A percentile compares a stretch with the other conserved stretches of the same genome.
Conservation (phyloP, 1,140 invertebrate genomes). For the Ruditapes philippinarum region DNA sequence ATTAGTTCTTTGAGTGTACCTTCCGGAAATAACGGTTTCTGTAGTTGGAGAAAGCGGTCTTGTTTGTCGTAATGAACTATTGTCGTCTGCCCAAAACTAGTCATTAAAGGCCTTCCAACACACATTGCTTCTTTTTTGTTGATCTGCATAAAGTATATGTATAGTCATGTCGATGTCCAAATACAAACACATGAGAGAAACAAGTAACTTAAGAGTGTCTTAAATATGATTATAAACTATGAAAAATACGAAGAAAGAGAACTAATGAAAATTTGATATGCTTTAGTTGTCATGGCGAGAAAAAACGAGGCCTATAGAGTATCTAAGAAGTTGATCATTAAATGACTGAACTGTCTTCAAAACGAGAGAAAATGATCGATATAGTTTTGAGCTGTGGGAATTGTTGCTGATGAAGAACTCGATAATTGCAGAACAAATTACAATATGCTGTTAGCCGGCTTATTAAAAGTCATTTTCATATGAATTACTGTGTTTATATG, state of each 20-base stretch:
- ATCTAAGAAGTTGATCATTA: constrained; percentile 21
- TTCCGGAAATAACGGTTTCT: constrained; percentile 14
- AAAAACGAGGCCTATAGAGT: background rate
- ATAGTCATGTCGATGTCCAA: too few species aligned
- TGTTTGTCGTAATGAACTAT: constrained; percentile 4
- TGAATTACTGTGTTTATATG: constrained; percentile 15
- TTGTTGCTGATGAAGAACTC: background rate
- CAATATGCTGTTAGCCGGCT: constrained; percentile 6
- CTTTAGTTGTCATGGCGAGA: background rate
- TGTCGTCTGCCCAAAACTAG: background rate
- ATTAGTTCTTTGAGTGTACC: constrained; percentile 21
- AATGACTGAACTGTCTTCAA: background rate
- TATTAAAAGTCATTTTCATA: constrained; percentile 32
- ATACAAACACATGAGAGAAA: too few species aligned
- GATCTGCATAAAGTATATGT: too few species aligned
- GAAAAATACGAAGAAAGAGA: too few species aligned
- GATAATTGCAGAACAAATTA: constrained; percentile 32
- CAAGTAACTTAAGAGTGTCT: too few species aligned
- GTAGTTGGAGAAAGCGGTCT: constrained; percentile 10
- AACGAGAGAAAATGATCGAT: constrained; percentile 7
- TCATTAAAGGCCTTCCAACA: background rate
- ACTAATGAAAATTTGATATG: background rate
- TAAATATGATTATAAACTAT: too few species aligned
- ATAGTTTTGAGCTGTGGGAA: background rate
- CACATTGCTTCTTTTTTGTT: too few species aligned